A percentile compares a stretch with the other conserved stretches of the same genome.
Evolutionary conservation across 2,113 vertebrate genomes (phyloP).

Genomic region (Spheniscus mendiculus): DNA sequence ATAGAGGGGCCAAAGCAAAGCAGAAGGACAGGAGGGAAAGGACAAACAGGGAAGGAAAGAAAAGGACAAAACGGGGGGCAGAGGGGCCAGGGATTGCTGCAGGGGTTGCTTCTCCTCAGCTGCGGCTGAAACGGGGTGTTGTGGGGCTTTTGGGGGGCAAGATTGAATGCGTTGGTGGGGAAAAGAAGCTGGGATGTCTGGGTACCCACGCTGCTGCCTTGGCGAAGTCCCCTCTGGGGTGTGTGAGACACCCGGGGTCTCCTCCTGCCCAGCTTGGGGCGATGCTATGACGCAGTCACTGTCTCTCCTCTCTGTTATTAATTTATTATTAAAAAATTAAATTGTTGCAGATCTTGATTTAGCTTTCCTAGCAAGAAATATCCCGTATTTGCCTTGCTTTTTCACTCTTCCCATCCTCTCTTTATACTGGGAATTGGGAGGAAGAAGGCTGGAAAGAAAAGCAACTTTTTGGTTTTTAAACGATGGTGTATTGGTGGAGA

Average conservation of each 20-base stretch:
- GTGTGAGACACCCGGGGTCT: fast-evolving
- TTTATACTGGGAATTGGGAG: neutral
- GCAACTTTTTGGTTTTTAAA: neutral
- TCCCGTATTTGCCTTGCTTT: neutral
- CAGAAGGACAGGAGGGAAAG: neutral
- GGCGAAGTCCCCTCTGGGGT: too few relatives aligned
- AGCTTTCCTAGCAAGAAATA: neutral
- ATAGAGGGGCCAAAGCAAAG: neutral
- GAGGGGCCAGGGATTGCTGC: neutral
- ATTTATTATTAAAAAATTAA: neutral
- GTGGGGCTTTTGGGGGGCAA: neutral
- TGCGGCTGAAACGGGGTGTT: neutral
- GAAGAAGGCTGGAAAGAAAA: neutral
- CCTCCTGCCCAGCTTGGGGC: neutral
- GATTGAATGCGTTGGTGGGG: neutral
- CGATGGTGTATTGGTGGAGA: neutral
- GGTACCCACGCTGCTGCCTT: neutral
- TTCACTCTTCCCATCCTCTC: neutral
- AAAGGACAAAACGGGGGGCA: neutral
- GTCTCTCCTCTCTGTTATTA: neutral
- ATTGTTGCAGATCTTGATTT: neutral
- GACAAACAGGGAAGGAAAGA: neutral
- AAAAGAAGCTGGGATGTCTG: neutral
- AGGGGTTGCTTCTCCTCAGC: neutral
- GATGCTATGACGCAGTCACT: fast-evolving